Conservation (phyloP, 2,888 invertebrate genomes). For the Abrostola triplasia region DNA sequence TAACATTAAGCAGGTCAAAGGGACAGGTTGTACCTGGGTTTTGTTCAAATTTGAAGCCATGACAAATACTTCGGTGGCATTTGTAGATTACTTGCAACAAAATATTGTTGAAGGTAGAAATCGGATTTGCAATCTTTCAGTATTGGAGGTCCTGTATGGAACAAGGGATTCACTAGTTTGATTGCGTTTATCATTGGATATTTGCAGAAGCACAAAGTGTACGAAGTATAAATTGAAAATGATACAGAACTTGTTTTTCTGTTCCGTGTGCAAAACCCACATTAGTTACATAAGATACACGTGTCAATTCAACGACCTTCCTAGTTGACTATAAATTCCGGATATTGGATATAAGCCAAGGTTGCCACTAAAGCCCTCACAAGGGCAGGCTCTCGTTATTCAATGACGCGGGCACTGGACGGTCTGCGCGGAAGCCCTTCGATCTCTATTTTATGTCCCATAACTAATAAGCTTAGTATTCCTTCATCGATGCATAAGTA, state of each 20-base stretch:
- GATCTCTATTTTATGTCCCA: not conserved
- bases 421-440: conserved; percentile 9
- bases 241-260: not conserved
- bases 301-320: conserved; percentile 12
- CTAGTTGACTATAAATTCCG: conserved; percentile 10
- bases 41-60: too few species aligned
- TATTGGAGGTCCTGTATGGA: too few species aligned
- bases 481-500: too few species aligned
- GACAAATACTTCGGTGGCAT: too few species aligned
- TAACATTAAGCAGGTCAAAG: not conserved
- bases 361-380: conserved; percentile 3
- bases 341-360: conserved; percentile 26
- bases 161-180: too few species aligned
- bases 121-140: too few species aligned
- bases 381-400: conserved; percentile 10
- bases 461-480: too few species aligned
- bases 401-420: not conserved
- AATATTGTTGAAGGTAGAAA: too few species aligned
- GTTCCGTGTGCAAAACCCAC: not conserved
- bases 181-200: too few species aligned
- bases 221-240: too few species aligned
- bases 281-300: not conserved
- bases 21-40: not conserved
- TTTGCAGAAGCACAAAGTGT: too few species aligned
- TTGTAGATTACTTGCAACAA: too few species aligned